phyloP scores from a whole-genome alignment of 2,113 vertebrate species.

The Pica pica region DNA sequence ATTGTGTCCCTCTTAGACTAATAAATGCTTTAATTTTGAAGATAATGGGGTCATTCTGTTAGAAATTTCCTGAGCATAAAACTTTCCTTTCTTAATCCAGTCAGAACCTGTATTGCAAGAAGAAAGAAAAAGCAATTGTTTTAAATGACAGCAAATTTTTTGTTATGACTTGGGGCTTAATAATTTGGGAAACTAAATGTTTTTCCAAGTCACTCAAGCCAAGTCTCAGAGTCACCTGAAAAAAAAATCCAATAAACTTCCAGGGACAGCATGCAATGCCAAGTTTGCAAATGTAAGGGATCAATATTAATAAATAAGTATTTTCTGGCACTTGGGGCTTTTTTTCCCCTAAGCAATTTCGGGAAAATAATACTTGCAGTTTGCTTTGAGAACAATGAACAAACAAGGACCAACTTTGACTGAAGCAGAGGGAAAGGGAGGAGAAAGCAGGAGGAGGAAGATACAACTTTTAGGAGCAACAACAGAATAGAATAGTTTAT shows the following conservation, averaged over 20 bases:
- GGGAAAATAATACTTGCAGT: neutral
- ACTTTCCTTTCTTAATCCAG: neutral
- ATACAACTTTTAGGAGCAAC: neutral
- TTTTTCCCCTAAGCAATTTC: neutral
- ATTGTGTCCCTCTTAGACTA: neutral
- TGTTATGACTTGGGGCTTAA: neutral
- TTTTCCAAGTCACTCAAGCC: neutral
- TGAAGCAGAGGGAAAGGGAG: neutral
- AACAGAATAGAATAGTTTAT: neutral
- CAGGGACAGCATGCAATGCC: neutral
- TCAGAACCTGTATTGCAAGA: neutral
- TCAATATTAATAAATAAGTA: neutral
- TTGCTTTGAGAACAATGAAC: neutral
- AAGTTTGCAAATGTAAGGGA: neutral
- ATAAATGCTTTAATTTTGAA: neutral
- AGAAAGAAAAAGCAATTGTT: neutral
- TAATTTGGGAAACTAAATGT: neutral
- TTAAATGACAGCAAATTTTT: neutral
- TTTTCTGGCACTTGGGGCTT: neutral
- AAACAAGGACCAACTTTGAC: neutral
- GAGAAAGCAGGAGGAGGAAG: neutral
- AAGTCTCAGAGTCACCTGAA: neutral
- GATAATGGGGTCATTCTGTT: neutral
- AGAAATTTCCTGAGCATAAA: neutral
- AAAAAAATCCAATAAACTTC: neutral